A percentile compares a stretch with the other conserved stretches of the same genome.
Conservation (phyloP, 2,888 invertebrate species). For the Clepsis dumicolana region DNA sequence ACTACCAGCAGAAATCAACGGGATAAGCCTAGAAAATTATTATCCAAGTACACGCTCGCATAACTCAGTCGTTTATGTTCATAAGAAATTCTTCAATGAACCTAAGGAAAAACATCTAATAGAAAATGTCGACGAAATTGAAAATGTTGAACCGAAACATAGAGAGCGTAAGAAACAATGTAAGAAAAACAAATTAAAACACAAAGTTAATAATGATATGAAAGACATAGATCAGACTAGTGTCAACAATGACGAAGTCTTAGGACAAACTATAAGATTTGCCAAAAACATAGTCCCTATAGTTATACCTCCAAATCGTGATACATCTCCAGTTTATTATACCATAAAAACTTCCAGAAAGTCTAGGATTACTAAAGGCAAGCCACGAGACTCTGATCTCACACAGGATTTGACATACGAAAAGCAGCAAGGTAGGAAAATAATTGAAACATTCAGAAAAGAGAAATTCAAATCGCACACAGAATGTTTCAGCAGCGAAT, state of each 20-base stretch:
- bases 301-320: conserved; percentile 65
- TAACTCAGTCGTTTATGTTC: conserved; percentile 71
- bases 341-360: conserved; percentile 68
- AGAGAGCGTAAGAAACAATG: conserved; percentile 46
- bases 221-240: conserved; percentile 48
- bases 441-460: conserved; percentile 57
- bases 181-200: conserved; percentile 49
- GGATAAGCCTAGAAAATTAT: conserved; percentile 69
- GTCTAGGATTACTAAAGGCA: conserved; percentile 56
- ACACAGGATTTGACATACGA: conserved; percentile 51
- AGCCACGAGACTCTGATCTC: conserved; percentile 45
- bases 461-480: conserved; percentile 52
- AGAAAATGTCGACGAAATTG: background rate
- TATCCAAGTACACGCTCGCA: conserved; percentile 62
- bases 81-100: conserved; percentile 64
- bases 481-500: conserved; percentile 62
- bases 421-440: conserved; percentile 57
- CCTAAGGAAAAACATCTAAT: background rate
- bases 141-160: conserved; percentile 41
- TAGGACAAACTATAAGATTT: conserved; percentile 71
- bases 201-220: conserved; percentile 51
- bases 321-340: conserved; percentile 63
- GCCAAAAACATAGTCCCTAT: conserved; percentile 72
- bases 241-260: conserved; percentile 57
- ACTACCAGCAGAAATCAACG: conserved; percentile 53